Percentiles rank a stretch among this genome's conserved stretches.
phyloP scores from a whole-genome alignment of 2,888 invertebrate species.

The Conistra vaccinii region DNA sequence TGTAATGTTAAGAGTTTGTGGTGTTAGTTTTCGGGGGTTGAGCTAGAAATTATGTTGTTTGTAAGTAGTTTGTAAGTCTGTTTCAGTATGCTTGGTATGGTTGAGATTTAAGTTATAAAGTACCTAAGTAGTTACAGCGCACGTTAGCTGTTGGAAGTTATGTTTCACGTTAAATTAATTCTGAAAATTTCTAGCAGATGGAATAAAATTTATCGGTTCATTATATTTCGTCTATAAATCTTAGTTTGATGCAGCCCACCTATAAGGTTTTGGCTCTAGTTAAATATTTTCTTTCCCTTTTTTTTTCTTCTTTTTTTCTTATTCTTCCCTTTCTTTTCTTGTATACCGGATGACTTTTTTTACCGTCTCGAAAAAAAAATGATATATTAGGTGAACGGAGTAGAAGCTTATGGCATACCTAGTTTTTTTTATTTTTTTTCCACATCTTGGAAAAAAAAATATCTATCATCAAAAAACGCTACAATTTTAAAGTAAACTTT shows the following conservation, averaged over 20 bases:
- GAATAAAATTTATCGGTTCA: neutral
- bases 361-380: too few species aligned
- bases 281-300: neutral
- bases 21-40: conserved; percentile 14
- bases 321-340: too few species aligned
- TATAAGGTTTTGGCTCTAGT: neutral
- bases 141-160: neutral
- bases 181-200: neutral
- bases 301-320: too few species aligned
- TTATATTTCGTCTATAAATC: neutral
- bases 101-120: neutral
- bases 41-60: neutral
- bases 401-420: too few species aligned
- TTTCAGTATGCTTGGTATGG: neutral
- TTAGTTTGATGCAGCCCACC: neutral
- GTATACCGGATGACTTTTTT: too few species aligned
- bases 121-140: neutral
- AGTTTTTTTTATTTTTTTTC: too few species aligned
- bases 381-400: too few species aligned
- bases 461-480: too few species aligned
- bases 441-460: too few species aligned
- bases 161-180: neutral
- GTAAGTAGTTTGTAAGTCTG: neutral
- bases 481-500: too few species aligned
- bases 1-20: conserved; percentile 24